Percentiles rank a stretch among this genome's conserved stretches.
Conservation (phyloP, 35 echinoderm and acorn worm species). For the Anneissia japonica region DNA sequence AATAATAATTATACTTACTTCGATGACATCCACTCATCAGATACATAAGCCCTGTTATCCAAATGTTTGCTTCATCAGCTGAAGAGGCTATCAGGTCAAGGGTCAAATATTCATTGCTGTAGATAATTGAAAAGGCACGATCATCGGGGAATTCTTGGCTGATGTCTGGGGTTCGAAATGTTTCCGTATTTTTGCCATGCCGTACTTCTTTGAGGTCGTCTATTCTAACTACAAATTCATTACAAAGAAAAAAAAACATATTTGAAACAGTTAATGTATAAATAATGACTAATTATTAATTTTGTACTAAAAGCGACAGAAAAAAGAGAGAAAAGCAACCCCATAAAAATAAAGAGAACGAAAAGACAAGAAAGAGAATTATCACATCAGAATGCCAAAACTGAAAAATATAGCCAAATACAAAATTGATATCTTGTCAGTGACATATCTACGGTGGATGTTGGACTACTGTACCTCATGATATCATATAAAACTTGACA, state of each 20-base stretch:
- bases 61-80: constrained; percentile 88
- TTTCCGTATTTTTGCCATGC: constrained; percentile 87
- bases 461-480: too few species aligned
- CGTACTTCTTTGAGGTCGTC: constrained; percentile 88
- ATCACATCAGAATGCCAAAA: too few species aligned
- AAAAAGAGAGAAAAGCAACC: too few species aligned
- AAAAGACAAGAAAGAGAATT: too few species aligned
- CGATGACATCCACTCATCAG: constrained; percentile 64
- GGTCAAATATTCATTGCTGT: constrained; percentile 77
- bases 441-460: too few species aligned
- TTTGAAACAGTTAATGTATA: too few species aligned
- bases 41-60: constrained; percentile 80
- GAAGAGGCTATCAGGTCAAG: constrained; percentile 73
- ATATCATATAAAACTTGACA: too few species aligned
- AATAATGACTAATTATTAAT: too few species aligned
- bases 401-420: too few species aligned
- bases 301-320: too few species aligned
- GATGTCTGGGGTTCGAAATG: constrained; percentile 53
- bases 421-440: too few species aligned
- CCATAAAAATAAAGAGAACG: too few species aligned
- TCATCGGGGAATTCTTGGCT: constrained; percentile 83
- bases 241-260: constrained; percentile 2
- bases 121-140: constrained; percentile 90
- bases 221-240: constrained; percentile 52
- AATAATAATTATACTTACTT: constrained; percentile 52